Evolutionary conservation across 2,797 vertebrate species (phyloP).

Genomic region (Urosaurus nigricauda): DNA sequence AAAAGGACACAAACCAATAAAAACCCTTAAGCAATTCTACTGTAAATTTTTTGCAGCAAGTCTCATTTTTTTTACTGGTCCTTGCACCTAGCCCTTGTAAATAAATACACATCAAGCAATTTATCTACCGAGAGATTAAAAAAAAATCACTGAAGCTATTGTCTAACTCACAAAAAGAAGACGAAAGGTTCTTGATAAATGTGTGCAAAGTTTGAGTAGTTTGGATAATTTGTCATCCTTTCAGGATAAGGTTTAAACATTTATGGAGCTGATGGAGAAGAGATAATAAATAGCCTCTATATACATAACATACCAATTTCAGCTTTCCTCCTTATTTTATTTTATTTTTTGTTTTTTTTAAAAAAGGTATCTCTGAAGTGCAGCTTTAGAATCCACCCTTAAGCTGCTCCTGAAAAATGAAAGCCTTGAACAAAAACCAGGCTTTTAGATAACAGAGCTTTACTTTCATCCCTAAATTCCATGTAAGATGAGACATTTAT

Average conservation of each 20-base stretch:
- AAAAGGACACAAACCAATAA: too few relatives aligned
- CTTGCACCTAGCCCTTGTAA: too few relatives aligned
- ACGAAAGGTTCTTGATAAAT: background rate
- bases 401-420: slow-evolving; percentile 12
- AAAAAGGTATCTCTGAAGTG: background rate
- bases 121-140: slow-evolving; percentile 8
- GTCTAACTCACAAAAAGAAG: background rate
- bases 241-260: slow-evolving; percentile 5
- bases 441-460: background rate
- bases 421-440: background rate
- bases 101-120: too few relatives aligned
- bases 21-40: background rate
- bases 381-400: slow-evolving; percentile 19
- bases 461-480: slow-evolving; percentile 12
- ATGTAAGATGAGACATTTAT: background rate
- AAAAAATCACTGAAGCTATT: background rate
- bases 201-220: background rate
- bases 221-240: background rate
- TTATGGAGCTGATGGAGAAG: slow-evolving; percentile 1
- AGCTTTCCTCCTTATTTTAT: background rate
- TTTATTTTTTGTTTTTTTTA: background rate
- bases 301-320: background rate
- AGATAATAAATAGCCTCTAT: background rate
- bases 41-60: background rate
- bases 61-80: background rate